Evolutionary conservation across 2,888 invertebrate genomes (phyloP), one percentile per base, ranked within the genome.

Genomic region (Muschampia plurimacula): DNA sequence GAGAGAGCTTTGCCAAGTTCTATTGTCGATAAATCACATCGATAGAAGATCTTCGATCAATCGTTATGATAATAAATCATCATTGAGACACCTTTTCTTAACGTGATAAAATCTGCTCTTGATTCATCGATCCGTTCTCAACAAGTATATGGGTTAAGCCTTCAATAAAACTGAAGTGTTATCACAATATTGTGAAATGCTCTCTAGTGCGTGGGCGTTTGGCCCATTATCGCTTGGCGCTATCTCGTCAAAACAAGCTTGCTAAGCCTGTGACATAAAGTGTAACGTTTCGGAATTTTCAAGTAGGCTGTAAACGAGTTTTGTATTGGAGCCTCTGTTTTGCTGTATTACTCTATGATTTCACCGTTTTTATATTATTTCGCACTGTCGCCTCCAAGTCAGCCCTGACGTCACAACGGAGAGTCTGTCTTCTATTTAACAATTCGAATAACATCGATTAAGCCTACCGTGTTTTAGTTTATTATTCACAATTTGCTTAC

Each of bases 191-290:
- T 49, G n/a, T n/a, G 49, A 49, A 49, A 49, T n/a, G n/a, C n/a
- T 49, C 49, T 49, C n/a, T 49, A n/a, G 49, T n/a, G n/a, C 49
- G 49, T 49, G 49, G n/a, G 49, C n/a, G 49, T 49, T 5, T 13
- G n/a, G 49, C 13, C 13, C 5, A 49, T 49, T 49, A 49, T 49
- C 49, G 49, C 49, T 13, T 49, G 49, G 49, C 49, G 49, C 49
- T 49, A 49, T 49, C 49, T n/a, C 49, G 49, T n/a, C 49, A 49
- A 49, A 49, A 49, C 49, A 49, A 49, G 49, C 49, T 49, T n/a
- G 49, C 49, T 49, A 13, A 49, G n/a, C 49, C 49, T n/a, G n/a
- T 3, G 49, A 49, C 49, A 49, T 49, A 49, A 49, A n/a, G 49
- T 49, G 49, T 49, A 49, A 49, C 49, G 49, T 49, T n/a, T n/a